These are phyloP conservation scores for Solenopsis invicta DNA, from an alignment of 1,140 invertebrate genomes.

Conservation along the genomic window DNA sequence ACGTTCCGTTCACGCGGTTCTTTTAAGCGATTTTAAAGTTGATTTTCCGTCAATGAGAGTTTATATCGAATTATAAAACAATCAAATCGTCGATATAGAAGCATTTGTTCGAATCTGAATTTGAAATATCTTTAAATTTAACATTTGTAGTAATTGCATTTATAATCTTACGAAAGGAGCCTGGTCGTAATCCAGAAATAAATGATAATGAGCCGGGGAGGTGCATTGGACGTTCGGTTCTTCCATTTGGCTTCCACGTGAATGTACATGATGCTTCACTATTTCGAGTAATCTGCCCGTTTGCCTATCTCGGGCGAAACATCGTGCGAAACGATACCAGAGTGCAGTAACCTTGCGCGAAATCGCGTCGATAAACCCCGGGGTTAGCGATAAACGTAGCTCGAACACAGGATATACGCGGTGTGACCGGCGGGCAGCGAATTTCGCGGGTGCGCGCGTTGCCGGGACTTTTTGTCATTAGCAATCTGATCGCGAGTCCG, in stretches of 20 bases:
- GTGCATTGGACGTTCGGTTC: not conserved
- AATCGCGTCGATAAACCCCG: conserved; percentile 41
- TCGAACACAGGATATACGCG: conserved; percentile 2
- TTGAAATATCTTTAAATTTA: not conserved
- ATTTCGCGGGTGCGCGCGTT: conserved; percentile 15
- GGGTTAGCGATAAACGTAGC: conserved; percentile 47
- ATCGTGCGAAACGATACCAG: not conserved
- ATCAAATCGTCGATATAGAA: not conserved
- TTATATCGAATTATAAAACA: not conserved
- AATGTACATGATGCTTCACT: not conserved
- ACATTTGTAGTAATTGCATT: not conserved
- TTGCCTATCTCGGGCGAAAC: conserved; percentile 14
- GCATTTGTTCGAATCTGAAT: not conserved
- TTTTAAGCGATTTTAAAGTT: not conserved
- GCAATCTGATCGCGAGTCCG: conserved; percentile 44
- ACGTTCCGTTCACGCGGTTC: not conserved
- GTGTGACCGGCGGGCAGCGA: not conserved
- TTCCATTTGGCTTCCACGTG: not conserved
- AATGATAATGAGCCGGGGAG: not conserved
- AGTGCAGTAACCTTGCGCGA: conserved; percentile 24
- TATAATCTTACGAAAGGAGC: not conserved
- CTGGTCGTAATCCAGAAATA: not conserved
- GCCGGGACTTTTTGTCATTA: conserved; percentile 58
- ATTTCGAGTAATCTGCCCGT: conserved; percentile 28
- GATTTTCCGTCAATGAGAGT: not conserved